These are phyloP conservation scores for Chondrosia reniformis DNA, from an alignment of 37 sponge, comb jelly and placozoan genomes.

Conservation along the genomic window DNA sequence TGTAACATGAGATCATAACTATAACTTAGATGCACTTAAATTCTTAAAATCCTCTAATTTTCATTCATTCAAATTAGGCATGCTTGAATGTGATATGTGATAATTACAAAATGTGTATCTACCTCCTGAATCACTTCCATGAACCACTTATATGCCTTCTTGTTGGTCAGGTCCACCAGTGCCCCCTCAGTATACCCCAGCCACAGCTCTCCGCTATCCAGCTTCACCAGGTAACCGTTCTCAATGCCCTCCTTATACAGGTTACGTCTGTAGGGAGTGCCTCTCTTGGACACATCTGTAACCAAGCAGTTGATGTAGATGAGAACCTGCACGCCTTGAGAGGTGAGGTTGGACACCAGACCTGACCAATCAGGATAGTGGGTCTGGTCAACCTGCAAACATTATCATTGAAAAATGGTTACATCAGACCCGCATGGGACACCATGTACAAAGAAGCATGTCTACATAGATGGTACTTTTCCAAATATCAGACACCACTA, in stretches of 20 bases:
- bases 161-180: conserved; percentile 66
- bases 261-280: conserved; percentile 69
- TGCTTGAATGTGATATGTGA: too few relatives aligned
- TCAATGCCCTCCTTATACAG: conserved; percentile 63
- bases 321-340: conserved; percentile 38
- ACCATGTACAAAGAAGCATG: neutral
- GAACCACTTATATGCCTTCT: conserved; percentile 63
- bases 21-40: neutral
- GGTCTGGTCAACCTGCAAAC: conserved; percentile 42
- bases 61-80: too few relatives aligned
- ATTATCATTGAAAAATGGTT: too few relatives aligned
- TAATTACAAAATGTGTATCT: neutral
- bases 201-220: conserved; percentile 49
- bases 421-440: too few relatives aligned
- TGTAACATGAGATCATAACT: too few relatives aligned
- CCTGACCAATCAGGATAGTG: conserved; percentile 71
- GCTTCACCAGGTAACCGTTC: conserved; percentile 53
- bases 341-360: conserved; percentile 25
- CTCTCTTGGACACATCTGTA: conserved; percentile 46
- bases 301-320: conserved; percentile 70
- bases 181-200: conserved; percentile 52
- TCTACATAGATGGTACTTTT: neutral
- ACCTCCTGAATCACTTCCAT: conserved; percentile 58
- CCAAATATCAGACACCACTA: neutral
- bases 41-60: too few relatives aligned